Evolutionary conservation across 2,797 vertebrate species (phyloP), one percentile per base, ranked within the genome.

Genomic region (Okamejei kenojei): DNA sequence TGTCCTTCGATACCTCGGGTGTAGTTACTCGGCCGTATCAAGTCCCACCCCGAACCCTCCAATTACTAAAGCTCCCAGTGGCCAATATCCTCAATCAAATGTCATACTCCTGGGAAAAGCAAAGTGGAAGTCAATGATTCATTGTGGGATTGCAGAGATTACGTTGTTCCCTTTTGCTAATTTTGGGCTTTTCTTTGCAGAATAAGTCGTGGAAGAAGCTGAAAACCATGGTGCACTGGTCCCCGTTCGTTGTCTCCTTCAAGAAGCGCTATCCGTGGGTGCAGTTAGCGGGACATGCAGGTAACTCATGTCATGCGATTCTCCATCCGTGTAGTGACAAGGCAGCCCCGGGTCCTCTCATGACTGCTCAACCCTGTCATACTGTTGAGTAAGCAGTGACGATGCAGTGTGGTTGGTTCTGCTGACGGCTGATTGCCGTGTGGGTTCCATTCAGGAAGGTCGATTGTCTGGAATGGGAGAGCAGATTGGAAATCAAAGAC

Each of bases 221-320:
- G 93, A 93, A 93, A 71, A 93, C 77, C 1, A 93, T 93, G 93
- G 93, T 93, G 58, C 93, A 93, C 17, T 93, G 93, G 77, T 93
- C 93, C 38, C 93, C 93, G 10, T 93, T 93, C 9, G 93, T 93
- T 26, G 93, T 93, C 21, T 81, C 93, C 93, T 93, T 93, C 93
- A 93, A 80, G 93, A 93, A 93, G 58, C 93, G 93, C 23, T 93
- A 93, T 32, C 93, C 93, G 5, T 93, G 93, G 93, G 93, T 93
- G 54, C 93, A 93, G 54, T 73, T 93, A 38, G 93, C 93, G 23
- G 93, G 93, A 7, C 93, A 93, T 15, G 93, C 93, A 93, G 93
- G 93, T 93, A 93, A 88, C n/a, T n/a, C 29, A 32, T 29, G 4
- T 19, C 29, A 0, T 74, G 61, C 13, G 2, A 32, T n/a, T 86